Conservation (phyloP, 2,888 invertebrate genomes). For the Euzetes globulus region DNA sequence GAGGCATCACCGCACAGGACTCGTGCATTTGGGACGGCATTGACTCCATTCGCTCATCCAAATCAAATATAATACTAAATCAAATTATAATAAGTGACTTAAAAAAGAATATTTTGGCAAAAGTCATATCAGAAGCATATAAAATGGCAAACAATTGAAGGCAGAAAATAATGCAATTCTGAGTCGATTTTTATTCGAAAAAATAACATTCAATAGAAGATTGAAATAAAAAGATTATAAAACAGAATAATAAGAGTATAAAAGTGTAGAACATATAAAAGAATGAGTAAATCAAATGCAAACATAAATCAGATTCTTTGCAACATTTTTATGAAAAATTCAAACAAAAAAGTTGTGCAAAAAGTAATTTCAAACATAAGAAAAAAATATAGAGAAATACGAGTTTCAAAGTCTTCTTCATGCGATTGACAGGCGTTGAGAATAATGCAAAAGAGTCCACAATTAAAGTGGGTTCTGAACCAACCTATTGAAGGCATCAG, state of each 20-base stretch:
- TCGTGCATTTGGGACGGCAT: constrained; percentile 32
- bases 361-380: neutral
- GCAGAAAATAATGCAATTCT: neutral
- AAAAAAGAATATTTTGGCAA: neutral
- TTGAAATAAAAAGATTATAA: neutral
- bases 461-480: constrained; percentile 7
- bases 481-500: constrained; percentile 27
- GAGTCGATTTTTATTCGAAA: neutral
- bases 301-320: constrained; percentile 3
- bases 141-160: neutral
- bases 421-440: constrained; percentile 14
- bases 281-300: neutral
- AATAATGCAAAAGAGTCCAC: neutral
- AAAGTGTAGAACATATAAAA: neutral
- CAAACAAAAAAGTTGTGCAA: neutral
- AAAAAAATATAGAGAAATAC: neutral
- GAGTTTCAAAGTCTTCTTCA: constrained; percentile 12
- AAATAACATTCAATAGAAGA: constrained; percentile 1
- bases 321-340: neutral
- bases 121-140: neutral
- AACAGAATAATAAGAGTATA: neutral
- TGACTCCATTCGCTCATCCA: constrained; percentile 28
- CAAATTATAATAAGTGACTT: neutral
- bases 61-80: constrained; percentile 15
- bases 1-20: constrained; percentile 40